A percentile compares a stretch with the other conserved stretches of the same genome.
Evolutionary conservation across 1,140 invertebrate genomes (phyloP).

Genomic region (Adoxophyes honmai): DNA sequence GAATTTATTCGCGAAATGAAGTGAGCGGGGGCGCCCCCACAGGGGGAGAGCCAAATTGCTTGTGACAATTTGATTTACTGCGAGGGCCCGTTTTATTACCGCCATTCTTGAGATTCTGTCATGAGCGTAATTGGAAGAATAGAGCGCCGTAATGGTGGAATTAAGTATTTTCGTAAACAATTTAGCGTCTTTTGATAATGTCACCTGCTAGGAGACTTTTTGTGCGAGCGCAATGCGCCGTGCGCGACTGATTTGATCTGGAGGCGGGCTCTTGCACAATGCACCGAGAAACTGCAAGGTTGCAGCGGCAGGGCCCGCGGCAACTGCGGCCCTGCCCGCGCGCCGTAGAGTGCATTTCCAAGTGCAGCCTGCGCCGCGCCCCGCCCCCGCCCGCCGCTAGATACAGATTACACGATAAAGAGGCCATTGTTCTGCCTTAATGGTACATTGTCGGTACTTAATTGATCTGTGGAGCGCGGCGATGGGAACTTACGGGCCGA

Average conservation of each 20-base stretch:
- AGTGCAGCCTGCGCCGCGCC: not conserved
- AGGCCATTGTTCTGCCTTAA: too few species aligned
- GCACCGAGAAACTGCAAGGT: too few species aligned
- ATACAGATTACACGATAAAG: too few species aligned
- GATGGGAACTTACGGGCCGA: too few species aligned
- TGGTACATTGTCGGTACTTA: too few species aligned
- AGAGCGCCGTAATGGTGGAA: not conserved
- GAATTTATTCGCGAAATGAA: constrained; percentile 45
- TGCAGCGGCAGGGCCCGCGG: not conserved
- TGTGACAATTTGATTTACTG: constrained; percentile 14
- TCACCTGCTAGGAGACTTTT: too few species aligned
- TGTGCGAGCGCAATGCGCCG: too few species aligned
- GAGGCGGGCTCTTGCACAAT: too few species aligned
- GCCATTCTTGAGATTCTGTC: constrained; percentile 7
- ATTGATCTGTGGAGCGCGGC: too few species aligned
- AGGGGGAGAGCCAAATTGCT: constrained; percentile 6
- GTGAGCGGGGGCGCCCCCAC: constrained; percentile 20
- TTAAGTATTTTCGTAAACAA: not conserved
- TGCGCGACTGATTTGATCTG: too few species aligned
- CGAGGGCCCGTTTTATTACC: not conserved
- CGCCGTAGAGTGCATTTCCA: not conserved
- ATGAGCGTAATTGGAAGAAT: constrained; percentile 7
- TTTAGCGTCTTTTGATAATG: too few species aligned
- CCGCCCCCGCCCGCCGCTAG: not conserved
- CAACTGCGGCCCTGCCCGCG: not conserved